Conservation (phyloP, 2,797 vertebrate species). For the Enteromius mattozi region DNA sequence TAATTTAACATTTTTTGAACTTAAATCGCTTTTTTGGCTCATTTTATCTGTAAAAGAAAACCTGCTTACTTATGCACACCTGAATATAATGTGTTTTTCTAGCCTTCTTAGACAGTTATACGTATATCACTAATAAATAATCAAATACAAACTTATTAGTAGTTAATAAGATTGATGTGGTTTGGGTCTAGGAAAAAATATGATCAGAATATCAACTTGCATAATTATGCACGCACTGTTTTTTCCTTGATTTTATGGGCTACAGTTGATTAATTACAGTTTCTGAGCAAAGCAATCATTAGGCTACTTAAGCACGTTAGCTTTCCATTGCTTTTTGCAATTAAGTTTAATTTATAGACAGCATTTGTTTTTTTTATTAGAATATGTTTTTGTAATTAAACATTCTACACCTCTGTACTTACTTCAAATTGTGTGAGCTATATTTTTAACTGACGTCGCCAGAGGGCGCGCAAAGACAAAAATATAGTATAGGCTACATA, state of each 20-base stretch:
- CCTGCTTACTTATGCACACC: not conserved
- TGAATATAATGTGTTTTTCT: not conserved
- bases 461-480: constrained; percentile 24
- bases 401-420: not conserved
- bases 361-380: not conserved
- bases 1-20: too few species aligned
- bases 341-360: not conserved
- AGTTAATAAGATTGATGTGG: not conserved
- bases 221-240: not conserved
- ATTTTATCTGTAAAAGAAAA: constrained; percentile 2
- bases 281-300: not conserved
- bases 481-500: not conserved
- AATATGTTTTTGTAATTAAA: not conserved
- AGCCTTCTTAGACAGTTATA: too few species aligned
- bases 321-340: not conserved
- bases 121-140: too few species aligned
- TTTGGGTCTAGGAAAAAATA: not conserved
- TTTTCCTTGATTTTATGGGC: not conserved
- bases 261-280: not conserved
- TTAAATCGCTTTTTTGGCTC: not conserved
- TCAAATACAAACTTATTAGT: not conserved
- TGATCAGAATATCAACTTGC: not conserved
- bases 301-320: not conserved
- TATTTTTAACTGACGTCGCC: not conserved
- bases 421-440: not conserved